Percentiles rank a stretch among this genome's conserved stretches.
Conservation (phyloP, 2,797 vertebrate species). For the Pseudomugil tenellus region DNA sequence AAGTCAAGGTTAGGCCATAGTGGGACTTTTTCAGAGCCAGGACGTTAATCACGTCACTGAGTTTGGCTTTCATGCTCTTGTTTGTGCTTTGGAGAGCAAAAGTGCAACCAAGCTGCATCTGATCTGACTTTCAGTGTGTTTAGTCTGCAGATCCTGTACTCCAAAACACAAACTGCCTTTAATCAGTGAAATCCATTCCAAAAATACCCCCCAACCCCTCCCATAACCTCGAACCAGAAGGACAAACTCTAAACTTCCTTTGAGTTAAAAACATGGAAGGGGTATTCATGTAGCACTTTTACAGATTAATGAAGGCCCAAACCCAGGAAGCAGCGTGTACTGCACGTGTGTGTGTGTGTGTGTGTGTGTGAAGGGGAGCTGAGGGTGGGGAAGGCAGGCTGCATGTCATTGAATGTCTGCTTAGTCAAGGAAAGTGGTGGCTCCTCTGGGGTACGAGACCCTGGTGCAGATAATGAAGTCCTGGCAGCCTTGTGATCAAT, state of each 20-base stretch:
- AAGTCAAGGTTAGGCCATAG: constrained; percentile 1
- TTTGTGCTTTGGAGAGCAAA: constrained; percentile 17
- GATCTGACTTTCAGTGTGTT: constrained; percentile 38
- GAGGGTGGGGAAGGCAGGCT: constrained; percentile 32
- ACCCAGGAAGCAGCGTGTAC: constrained; percentile 36
- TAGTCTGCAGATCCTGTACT: constrained; percentile 53
- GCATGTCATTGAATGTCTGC: constrained; percentile 81
- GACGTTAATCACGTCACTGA: constrained; percentile 26
- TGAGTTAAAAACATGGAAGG: constrained; percentile 56
- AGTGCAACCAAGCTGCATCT: constrained; percentile 21
- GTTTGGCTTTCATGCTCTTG: neutral
- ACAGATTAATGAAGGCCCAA: constrained; percentile 62
- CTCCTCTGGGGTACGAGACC: constrained; percentile 64
- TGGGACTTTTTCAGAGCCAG: too few species aligned
- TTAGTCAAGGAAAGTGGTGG: constrained; percentile 71
- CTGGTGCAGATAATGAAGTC: constrained; percentile 76
- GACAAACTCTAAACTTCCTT: constrained; percentile 70
- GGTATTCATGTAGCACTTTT: constrained; percentile 69
- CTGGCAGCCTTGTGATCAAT: constrained; percentile 69
- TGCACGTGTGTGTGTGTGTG: constrained; percentile 17
- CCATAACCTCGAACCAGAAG: constrained; percentile 67
- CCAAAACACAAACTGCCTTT: constrained; percentile 54
- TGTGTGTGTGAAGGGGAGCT: constrained; percentile 26
- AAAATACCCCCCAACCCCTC: constrained; percentile 68
- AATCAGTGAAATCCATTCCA: constrained; percentile 66